Percentiles rank a stretch among this genome's conserved stretches.
These are phyloP conservation scores for Trachurus trachurus DNA, from an alignment of 2,797 vertebrate genomes.

Conservation along the genomic window DNA sequence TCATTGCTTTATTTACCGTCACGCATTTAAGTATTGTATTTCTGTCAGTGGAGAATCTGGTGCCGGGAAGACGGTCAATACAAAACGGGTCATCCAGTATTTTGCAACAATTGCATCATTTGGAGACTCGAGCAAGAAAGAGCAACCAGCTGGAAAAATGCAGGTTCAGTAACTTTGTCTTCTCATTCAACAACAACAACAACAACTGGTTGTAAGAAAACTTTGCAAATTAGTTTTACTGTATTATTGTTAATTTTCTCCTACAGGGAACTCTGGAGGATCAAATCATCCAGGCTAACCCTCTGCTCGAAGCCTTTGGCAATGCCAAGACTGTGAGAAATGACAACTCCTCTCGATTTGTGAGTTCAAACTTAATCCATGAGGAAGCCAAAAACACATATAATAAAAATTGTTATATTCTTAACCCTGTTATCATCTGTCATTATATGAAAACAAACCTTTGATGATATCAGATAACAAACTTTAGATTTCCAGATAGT, in stretches of 20 bases:
- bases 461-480: too few relatives aligned
- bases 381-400: not conserved
- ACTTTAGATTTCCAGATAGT: not conserved
- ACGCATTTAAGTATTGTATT: not conserved
- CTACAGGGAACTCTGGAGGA: conserved; percentile 73
- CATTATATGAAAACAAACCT: not conserved
- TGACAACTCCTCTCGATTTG: conserved; percentile 77
- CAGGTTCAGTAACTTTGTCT: conserved; percentile 40
- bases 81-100: conserved; percentile 82
- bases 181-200: too few relatives aligned
- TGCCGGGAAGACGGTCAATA: conserved; percentile 84
- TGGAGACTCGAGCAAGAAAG: conserved; percentile 74
- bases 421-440: not conserved
- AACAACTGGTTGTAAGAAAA: not conserved
- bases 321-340: conserved; percentile 81
- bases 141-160: conserved; percentile 62
- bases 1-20: not conserved
- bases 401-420: too few relatives aligned
- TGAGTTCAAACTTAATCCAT: conserved; percentile 30
- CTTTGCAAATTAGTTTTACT: not conserved
- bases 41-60: conserved; percentile 79
- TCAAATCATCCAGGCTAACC: conserved; percentile 77
- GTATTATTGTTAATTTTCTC: conserved; percentile 77
- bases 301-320: conserved; percentile 77
- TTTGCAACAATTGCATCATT: conserved; percentile 79